phyloP scores from a whole-genome alignment of 2,797 vertebrate genomes.

The Myotis myotis region DNA sequence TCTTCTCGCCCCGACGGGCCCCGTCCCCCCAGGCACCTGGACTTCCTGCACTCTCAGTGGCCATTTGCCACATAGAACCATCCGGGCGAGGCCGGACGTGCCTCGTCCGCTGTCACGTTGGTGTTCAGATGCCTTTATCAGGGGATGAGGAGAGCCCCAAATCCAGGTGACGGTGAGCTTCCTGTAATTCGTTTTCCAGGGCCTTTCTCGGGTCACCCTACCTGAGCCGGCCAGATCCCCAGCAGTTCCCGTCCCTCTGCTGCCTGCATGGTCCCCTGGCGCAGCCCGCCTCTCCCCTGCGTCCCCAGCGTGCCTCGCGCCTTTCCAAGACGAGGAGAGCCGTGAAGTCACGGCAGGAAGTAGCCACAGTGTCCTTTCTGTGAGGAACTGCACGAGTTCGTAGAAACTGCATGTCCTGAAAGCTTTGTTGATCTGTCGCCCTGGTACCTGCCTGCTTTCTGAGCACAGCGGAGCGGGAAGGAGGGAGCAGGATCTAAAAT shows the following conservation, averaged over 20 bases:
- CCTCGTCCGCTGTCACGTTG: accelerated
- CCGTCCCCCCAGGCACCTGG: neutral
- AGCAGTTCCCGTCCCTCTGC: neutral
- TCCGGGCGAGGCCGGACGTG: accelerated
- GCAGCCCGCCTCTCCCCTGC: accelerated
- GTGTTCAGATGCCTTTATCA: neutral
- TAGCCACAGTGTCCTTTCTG: neutral
- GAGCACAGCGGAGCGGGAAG: neutral
- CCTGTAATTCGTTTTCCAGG: neutral
- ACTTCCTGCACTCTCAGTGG: neutral
- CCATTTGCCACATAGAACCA: accelerated
- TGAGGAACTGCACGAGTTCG: neutral
- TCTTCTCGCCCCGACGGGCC: neutral
- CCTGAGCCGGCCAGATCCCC: neutral
- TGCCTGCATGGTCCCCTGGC: neutral
- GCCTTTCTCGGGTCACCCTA: neutral
- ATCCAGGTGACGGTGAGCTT: neutral
- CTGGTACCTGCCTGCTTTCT: neutral
- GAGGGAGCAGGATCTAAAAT: neutral
- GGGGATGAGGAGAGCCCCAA: neutral
- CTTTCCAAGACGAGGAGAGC: neutral
- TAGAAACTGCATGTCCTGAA: neutral
- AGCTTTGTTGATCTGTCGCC: no score
- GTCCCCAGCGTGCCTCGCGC: neutral
- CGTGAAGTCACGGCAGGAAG: neutral